Percentiles rank a stretch among this genome's conserved stretches.
Evolutionary conservation across 2,113 vertebrate genomes (phyloP).

Genomic region (Python bivittatus): DNA sequence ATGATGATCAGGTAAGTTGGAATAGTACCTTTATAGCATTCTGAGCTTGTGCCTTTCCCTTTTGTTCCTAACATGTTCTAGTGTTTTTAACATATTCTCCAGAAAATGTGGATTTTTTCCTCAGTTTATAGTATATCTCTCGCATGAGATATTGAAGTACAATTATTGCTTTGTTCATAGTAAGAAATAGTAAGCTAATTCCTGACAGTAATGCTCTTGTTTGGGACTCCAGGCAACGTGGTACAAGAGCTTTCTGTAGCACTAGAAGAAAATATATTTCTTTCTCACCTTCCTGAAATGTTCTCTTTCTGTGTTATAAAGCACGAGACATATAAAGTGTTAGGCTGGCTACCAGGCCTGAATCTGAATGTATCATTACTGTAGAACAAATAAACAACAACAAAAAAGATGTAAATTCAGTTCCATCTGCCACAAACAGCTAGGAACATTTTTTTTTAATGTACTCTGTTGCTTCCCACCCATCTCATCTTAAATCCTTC

Average conservation of each 20-base stretch:
- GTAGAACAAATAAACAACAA: neutral
- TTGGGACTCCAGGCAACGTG: neutral
- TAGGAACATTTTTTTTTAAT: neutral
- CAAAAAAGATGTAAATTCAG: neutral
- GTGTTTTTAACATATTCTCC: neutral
- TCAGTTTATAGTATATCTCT: neutral
- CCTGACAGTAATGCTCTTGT: neutral
- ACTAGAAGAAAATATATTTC: neutral
- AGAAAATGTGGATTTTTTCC: neutral
- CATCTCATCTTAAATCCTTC: neutral
- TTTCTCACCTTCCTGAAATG: neutral
- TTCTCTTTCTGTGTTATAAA: neutral
- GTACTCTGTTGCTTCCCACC: neutral
- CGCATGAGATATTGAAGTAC: neutral
- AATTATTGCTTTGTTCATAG: neutral
- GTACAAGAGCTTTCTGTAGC: neutral
- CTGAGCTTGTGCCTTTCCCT: neutral
- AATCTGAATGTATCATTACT: neutral
- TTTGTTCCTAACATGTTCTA: neutral
- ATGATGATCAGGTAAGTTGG: slow-evolving; percentile 92
- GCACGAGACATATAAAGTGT: neutral
- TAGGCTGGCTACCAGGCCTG: neutral
- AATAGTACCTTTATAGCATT: neutral
- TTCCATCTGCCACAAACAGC: neutral
- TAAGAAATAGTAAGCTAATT: neutral